Conservation (phyloP, 2,888 invertebrate species). For the Caenorhabditis sp. region DNA sequence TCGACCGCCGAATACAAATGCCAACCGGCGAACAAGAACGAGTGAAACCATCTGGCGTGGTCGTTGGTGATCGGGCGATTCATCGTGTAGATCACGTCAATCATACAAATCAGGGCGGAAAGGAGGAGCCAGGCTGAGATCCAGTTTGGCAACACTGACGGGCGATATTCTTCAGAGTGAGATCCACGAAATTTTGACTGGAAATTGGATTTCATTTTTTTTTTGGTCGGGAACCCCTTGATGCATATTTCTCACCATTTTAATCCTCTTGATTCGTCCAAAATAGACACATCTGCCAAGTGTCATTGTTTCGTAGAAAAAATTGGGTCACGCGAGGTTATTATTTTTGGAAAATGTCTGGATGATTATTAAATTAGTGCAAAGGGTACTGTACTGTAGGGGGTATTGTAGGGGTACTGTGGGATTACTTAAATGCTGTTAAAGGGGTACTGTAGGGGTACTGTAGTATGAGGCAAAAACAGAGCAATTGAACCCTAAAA, state of each 20-base stretch:
- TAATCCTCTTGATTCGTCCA: background rate
- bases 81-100: conserved; percentile 42
- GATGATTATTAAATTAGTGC: too few relatives aligned
- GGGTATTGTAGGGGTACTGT: too few relatives aligned
- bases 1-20: conserved; percentile 63
- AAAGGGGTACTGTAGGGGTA: too few relatives aligned
- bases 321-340: too few relatives aligned
- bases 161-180: background rate
- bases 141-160: conserved; percentile 1
- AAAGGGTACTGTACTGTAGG: too few relatives aligned
- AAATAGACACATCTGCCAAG: too few relatives aligned
- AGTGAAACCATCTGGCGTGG: conserved; percentile 7
- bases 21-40: conserved; percentile 33
- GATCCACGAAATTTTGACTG: background rate
- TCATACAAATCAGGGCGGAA: conserved; percentile 25
- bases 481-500: too few relatives aligned
- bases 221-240: too few relatives aligned
- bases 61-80: conserved; percentile 44
- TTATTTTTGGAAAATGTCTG: too few relatives aligned
- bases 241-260: background rate
- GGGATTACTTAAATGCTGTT: too few relatives aligned
- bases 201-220: background rate
- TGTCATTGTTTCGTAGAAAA: too few relatives aligned
- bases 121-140: background rate
- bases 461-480: too few relatives aligned